Percentiles rank a stretch among this genome's conserved stretches.
phyloP scores from a whole-genome alignment of 1,140 invertebrate genomes.

The Stegodyphus dumicola region DNA sequence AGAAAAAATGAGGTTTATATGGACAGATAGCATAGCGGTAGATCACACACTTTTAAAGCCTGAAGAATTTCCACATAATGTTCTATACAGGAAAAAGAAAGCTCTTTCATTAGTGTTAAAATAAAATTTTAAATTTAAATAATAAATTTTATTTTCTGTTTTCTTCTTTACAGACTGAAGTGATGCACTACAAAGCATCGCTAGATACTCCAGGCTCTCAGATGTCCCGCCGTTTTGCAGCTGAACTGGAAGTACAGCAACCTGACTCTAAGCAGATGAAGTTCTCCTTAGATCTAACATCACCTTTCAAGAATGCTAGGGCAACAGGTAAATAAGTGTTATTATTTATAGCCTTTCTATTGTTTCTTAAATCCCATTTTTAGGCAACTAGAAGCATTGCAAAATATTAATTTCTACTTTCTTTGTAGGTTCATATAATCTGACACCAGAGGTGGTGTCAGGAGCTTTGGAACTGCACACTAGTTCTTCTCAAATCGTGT shows the following conservation, averaged over 20 bases:
- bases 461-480: conserved; percentile 2
- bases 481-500: not conserved
- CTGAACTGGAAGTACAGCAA: conserved; percentile 8
- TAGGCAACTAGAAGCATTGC: not conserved
- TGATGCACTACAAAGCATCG: conserved; percentile 13
- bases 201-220: conserved; percentile 43
- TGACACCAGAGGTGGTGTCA: conserved; percentile 1
- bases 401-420: too few relatives aligned
- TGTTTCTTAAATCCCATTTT: not conserved
- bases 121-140: too few relatives aligned
- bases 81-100: too few relatives aligned
- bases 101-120: too few relatives aligned
- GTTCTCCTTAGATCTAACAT: conserved; percentile 8
- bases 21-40: too few relatives aligned
- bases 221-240: conserved; percentile 3
- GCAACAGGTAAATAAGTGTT: conserved; percentile 6
- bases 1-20: too few relatives aligned
- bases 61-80: too few relatives aligned
- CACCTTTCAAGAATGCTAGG: conserved; percentile 25
- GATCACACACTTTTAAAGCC: too few relatives aligned
- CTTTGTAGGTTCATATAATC: too few relatives aligned
- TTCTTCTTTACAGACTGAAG: not conserved
- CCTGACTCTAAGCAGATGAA: not conserved
- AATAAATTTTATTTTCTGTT: too few relatives aligned
- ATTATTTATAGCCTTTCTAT: not conserved